Evolutionary conservation across 2,888 invertebrate genomes (phyloP).

Genomic region (Morpho helenor): DNA sequence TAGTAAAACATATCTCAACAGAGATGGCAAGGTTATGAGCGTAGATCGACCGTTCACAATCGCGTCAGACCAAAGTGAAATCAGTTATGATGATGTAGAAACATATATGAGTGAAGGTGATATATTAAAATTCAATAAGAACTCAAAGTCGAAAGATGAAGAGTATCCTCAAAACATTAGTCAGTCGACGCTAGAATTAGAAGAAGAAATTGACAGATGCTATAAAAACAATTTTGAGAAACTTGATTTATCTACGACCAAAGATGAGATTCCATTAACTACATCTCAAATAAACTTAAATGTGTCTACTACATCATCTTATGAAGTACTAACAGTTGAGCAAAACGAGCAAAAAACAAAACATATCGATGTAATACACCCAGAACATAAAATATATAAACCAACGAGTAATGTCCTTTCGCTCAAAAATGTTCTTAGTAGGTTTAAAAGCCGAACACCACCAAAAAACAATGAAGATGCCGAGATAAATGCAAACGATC

Average conservation of each 20-base stretch:
- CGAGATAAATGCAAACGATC: slow-evolving; percentile 66
- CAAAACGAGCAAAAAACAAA: slow-evolving; percentile 64
- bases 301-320: slow-evolving; percentile 75
- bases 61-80: slow-evolving; percentile 85
- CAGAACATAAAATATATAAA: slow-evolving; percentile 89
- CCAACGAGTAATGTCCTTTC: slow-evolving; percentile 78
- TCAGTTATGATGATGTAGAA: slow-evolving; percentile 83
- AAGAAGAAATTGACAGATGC: slow-evolving; percentile 73
- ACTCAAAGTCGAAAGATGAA: slow-evolving; percentile 47
- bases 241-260: slow-evolving; percentile 54
- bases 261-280: slow-evolving; percentile 52
- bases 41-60: slow-evolving; percentile 84
- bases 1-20: slow-evolving; percentile 75
- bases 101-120: slow-evolving; percentile 73
- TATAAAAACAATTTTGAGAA: slow-evolving; percentile 71
- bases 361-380: slow-evolving; percentile 80
- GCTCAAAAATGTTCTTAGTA: slow-evolving; percentile 77
- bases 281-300: slow-evolving; percentile 69
- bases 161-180: slow-evolving; percentile 64
- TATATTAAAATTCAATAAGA: slow-evolving; percentile 64
- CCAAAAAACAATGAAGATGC: slow-evolving; percentile 57
- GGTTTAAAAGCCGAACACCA: slow-evolving; percentile 68
- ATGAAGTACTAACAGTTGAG: slow-evolving; percentile 71
- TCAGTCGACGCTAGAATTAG: slow-evolving; percentile 69
- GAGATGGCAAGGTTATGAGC: slow-evolving; percentile 80